Conservation (phyloP, 2,888 invertebrate genomes). For the Psylliodes chrysocephalus region DNA sequence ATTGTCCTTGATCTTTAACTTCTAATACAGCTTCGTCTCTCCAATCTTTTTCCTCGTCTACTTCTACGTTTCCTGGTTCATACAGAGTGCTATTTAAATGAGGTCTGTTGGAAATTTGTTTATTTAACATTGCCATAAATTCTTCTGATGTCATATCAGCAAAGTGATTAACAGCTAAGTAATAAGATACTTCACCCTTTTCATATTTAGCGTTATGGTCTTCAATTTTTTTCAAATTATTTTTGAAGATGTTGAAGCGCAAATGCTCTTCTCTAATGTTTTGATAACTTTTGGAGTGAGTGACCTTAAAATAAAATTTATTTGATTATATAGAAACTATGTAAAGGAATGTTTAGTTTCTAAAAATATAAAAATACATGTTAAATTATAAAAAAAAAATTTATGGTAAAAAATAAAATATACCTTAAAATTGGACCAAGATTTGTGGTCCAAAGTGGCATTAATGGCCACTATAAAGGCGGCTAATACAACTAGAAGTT, state of each 20-base stretch:
- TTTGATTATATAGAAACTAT: no score
- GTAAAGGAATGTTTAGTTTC: no score
- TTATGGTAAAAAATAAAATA: no score
- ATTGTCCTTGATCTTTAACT: constrained; percentile 89
- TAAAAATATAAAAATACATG: no score
- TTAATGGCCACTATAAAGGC: constrained; percentile 1
- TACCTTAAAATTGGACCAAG: constrained; percentile 20
- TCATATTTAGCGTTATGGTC: constrained; percentile 42
- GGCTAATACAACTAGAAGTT: not conserved
- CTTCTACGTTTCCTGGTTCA: not conserved
- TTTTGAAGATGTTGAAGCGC: constrained; percentile 39
- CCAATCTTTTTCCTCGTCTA: not conserved
- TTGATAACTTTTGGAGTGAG: not conserved
- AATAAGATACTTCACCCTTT: constrained; percentile 37
- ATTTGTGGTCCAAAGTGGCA: not conserved
- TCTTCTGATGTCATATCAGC: constrained; percentile 42
- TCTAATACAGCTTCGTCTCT: not conserved
- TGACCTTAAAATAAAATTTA: not conserved
- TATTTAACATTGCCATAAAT: constrained; percentile 28
- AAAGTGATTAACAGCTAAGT: constrained; percentile 37
- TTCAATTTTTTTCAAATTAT: constrained; percentile 40
- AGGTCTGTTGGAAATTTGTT: constrained; percentile 1
- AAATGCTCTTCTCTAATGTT: constrained; percentile 26
- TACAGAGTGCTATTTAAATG: not conserved
- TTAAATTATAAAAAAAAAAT: no score